Evolutionary conservation across 1,140 invertebrate species (phyloP).

Genomic region (Rhyacophila brunnea): DNA sequence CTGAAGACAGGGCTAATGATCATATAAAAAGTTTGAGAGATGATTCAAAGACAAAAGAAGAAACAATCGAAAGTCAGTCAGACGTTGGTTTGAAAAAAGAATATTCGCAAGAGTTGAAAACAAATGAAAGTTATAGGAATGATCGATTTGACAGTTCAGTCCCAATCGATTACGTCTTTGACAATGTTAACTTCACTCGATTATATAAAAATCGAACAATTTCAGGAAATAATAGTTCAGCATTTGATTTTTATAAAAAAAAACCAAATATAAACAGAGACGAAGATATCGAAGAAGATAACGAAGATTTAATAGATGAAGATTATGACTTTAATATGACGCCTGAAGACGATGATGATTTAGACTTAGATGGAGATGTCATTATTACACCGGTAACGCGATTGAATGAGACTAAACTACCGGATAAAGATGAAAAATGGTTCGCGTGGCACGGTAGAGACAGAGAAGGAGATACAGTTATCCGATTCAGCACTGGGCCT

Average conservation of each 20-base stretch:
- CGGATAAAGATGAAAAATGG: constrained; percentile 26
- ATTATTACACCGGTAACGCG: background rate
- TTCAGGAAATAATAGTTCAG: background rate
- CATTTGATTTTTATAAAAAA: constrained; percentile 16
- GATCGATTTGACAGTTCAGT: background rate
- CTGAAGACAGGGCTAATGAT: constrained; percentile 3
- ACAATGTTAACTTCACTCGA: too few relatives aligned
- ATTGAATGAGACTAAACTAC: constrained; percentile 14
- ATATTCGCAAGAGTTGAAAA: background rate
- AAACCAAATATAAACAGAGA: background rate
- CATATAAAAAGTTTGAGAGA: background rate
- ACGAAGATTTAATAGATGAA: constrained; percentile 2
- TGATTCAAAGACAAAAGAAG: background rate
- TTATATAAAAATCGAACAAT: too few relatives aligned
- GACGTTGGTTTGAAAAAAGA: background rate
- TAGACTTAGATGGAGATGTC: constrained; percentile 3
- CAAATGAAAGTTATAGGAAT: background rate
- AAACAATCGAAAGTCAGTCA: background rate
- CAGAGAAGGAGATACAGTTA: constrained; percentile 22
- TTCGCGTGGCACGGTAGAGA: constrained; percentile 22
- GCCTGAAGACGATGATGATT: background rate
- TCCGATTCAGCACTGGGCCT: constrained; percentile 27
- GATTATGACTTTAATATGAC: constrained; percentile 1
- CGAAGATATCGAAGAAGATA: background rate
- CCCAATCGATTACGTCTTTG: too few relatives aligned